Evolutionary conservation across 1,140 invertebrate species (phyloP), one percentile per base, ranked within the genome.

Genomic region (Idris sp.): DNA sequence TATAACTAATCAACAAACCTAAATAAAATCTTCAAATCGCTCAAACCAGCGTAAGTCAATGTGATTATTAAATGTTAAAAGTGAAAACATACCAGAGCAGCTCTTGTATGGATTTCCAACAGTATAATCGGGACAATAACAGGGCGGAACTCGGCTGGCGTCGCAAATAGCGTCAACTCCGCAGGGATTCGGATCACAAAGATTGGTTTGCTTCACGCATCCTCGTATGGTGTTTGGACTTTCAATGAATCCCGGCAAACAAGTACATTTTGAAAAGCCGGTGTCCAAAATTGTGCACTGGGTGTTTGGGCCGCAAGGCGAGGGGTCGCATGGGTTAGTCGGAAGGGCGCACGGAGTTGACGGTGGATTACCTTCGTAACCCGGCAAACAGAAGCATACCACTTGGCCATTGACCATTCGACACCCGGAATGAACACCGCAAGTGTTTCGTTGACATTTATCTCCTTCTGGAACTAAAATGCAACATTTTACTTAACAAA

Each of bases 221-320:
- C 95, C 95, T 80, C 94, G 89, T 33, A 96, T 92, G 0, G 95
- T 96, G 76, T 96, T 96, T 0, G 94, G 94, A 83, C 93, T 94
- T 86, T 96, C 95, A 8, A 96, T 89, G 80, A 91, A 96, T 11
- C 94, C 94, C 54, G 91, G 88, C 51, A 95, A 87, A 79, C 95
- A 97, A 1, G 94, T 95, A 81, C 95, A 97, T 84, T 96, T 95
- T 0, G 94, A 91, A 79, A 95, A 93, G 28, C 95, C 94, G 79
- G 95, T 95, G n/a, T 89, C 87, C 8, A 95, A 82, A 11, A 95
- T 87, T 0, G 93, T 89, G 79, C 95, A 97, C 79, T 95, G 92
- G 2, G 95, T 96, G 77, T 96, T 96, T 2, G 93, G 93, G 7
- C 95, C 95, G 82, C 95, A 97, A 0, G 94, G 94, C 25, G 93